Percentiles rank a stretch among this genome's conserved stretches.
Evolutionary conservation across 2,113 vertebrate species (phyloP).

Genomic region (Myotis davidii): DNA sequence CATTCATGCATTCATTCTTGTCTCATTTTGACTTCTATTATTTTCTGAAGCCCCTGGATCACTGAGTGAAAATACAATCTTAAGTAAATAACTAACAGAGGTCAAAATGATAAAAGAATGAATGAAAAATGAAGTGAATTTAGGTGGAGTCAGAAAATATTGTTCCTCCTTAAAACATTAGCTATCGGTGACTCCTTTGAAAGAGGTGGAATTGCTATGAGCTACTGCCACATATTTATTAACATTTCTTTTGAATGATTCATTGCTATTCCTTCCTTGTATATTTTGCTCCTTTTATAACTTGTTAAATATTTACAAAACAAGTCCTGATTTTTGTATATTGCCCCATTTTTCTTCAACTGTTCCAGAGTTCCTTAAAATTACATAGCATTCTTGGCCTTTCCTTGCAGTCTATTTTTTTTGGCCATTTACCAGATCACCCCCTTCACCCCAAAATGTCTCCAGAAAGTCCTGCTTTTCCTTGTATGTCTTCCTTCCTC

Average conservation of each 20-base stretch:
- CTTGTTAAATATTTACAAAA: background rate
- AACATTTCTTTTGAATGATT: background rate
- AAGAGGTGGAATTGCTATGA: background rate
- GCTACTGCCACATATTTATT: background rate
- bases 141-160: background rate
- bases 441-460: background rate
- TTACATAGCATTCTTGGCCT: background rate
- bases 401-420: background rate
- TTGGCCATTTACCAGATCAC: background rate
- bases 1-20: background rate
- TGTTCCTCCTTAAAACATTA: background rate
- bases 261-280: background rate
- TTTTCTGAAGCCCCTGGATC: background rate
- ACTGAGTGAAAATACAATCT: background rate
- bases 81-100: background rate
- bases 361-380: background rate
- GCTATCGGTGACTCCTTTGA: background rate
- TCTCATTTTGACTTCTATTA: background rate
- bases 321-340: background rate
- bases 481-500: background rate
- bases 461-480: background rate
- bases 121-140: background rate
- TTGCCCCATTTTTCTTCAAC: conserved; percentile 10
- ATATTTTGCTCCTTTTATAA: background rate
- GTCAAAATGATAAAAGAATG: background rate